Base-by-base conservation (phyloP, 2,797 vertebrate species). In the Macropodus opercularis region DNA sequence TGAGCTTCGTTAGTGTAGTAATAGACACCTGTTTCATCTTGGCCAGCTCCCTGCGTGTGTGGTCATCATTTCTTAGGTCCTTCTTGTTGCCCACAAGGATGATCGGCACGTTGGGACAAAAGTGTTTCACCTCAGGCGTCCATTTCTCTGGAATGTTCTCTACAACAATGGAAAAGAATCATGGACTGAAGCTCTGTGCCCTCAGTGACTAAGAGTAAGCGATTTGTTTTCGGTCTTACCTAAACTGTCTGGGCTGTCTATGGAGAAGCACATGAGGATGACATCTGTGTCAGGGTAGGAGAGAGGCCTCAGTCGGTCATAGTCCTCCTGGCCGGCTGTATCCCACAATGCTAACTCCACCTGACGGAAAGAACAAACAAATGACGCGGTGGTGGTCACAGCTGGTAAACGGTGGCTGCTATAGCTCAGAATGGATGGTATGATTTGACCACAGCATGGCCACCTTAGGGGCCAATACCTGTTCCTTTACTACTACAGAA, bases 141-240 rank as follows among this genome's bases (percentile, higher is more conserved):
- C 97, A 99, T 76, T 99, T 99, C 86, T 99, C 97, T 40, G 97
- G 97, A 93, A 99, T 99, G 92, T 99, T 99, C 94, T 99, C 97
- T 99, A 66, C 72, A 49, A 59, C n/a, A 44, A 60, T 6, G 26
- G 6, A 34, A 93, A 49, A 15, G 19, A 4, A 26, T 29, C n/a
- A n/a, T n/a, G n/a, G n/a, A n/a, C n/a, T n/a, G n/a, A n/a, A n/a
- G n/a, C n/a, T n/a, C n/a, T n/a, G n/a, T n/a, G n/a, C n/a, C n/a
- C n/a, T n/a, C n/a, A n/a, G n/a, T n/a, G n/a, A n/a, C n/a, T 32
- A 24, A 22, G 11, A 2, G 26, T 26, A 2, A 23, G 24, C 26
- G 15, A 13, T 43, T n/a, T 53, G 17, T 35, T 23, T 21, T 15
- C n/a, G 18, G 26, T 22, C 89, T 87, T 91, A 98, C 97, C 97